These are phyloP conservation scores for Loriculus beryllinus DNA, from an alignment of 2,797 vertebrate genomes.

Conservation along the genomic window DNA sequence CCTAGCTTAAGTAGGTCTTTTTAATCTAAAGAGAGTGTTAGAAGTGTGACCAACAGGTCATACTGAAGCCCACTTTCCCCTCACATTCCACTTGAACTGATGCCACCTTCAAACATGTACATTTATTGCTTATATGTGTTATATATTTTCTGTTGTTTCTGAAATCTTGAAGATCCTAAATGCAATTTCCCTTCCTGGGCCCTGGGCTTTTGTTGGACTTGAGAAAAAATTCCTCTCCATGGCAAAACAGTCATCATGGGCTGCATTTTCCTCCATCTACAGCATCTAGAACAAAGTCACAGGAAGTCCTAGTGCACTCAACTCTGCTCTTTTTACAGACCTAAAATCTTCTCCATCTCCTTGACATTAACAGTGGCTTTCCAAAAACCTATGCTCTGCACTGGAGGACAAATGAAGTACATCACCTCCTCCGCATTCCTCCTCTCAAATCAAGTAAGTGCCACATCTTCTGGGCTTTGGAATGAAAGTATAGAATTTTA, in stretches of 20 bases:
- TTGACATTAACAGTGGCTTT: background rate
- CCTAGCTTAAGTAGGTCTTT: background rate
- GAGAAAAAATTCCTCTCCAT: background rate
- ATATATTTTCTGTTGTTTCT: background rate
- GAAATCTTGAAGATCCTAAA: background rate
- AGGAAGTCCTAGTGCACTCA: background rate
- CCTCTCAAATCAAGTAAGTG: background rate
- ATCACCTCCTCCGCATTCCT: background rate
- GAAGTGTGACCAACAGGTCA: background rate
- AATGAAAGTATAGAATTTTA: background rate
- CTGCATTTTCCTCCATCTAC: background rate
- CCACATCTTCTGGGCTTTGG: background rate
- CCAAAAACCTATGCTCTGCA: background rate
- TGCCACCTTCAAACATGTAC: background rate
- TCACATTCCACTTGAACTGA: background rate
- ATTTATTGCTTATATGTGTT: background rate
- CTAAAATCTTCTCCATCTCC: background rate
- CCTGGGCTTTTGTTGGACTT: background rate
- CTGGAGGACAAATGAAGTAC: slow-evolving; percentile 9
- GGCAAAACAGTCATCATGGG: background rate
- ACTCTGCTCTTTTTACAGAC: background rate
- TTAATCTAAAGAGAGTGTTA: background rate
- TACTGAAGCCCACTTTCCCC: background rate
- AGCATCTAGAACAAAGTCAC: background rate
- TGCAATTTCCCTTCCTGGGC: background rate